These are phyloP conservation scores for Drosophila lutescens DNA, from an alignment of 2,888 invertebrate species.

Conservation along the genomic window DNA sequence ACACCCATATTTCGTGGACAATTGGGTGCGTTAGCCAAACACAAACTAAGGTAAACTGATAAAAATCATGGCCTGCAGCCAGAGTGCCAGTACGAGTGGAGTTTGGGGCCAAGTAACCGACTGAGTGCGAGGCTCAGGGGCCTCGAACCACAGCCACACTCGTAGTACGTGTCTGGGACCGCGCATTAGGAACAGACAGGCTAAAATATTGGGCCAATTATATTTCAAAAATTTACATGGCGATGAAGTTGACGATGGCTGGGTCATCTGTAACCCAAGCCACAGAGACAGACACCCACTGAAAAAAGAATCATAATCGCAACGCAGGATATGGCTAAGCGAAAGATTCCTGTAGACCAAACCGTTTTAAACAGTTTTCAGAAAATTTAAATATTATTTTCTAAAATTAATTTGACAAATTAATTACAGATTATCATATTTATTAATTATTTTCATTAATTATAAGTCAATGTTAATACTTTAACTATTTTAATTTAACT, in stretches of 20 bases:
- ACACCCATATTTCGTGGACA: slow-evolving; percentile 68
- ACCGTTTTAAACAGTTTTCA: too few species aligned
- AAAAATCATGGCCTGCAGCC: slow-evolving; percentile 68
- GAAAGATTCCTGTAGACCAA: too few species aligned
- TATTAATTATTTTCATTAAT: too few species aligned
- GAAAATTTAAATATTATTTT: too few species aligned
- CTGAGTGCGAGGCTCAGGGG: slow-evolving; percentile 10
- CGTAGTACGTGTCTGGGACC: slow-evolving; percentile 13
- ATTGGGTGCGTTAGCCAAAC: slow-evolving; percentile 80
- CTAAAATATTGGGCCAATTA: slow-evolving; percentile 78
- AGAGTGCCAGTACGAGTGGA: slow-evolving; percentile 28
- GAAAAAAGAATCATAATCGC: too few species aligned
- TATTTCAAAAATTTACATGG: slow-evolving; percentile 75
- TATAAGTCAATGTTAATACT: too few species aligned
- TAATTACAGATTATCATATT: too few species aligned
- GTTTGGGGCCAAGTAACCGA: slow-evolving; percentile 24
- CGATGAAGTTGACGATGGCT: slow-evolving; percentile 37
- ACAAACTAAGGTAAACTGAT: slow-evolving; percentile 60
- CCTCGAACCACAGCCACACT: background rate
- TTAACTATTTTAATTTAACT: too few species aligned
- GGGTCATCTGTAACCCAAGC: slow-evolving; percentile 23
- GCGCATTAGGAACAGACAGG: slow-evolving; percentile 51
- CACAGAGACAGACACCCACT: slow-evolving; percentile 1
- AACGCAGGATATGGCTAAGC: too few species aligned
- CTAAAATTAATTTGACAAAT: too few species aligned